Percentiles rank a stretch among this genome's conserved stretches.
These are phyloP conservation scores for Lagopus leucura DNA, from an alignment of 2,113 vertebrate species.

Conservation along the genomic window DNA sequence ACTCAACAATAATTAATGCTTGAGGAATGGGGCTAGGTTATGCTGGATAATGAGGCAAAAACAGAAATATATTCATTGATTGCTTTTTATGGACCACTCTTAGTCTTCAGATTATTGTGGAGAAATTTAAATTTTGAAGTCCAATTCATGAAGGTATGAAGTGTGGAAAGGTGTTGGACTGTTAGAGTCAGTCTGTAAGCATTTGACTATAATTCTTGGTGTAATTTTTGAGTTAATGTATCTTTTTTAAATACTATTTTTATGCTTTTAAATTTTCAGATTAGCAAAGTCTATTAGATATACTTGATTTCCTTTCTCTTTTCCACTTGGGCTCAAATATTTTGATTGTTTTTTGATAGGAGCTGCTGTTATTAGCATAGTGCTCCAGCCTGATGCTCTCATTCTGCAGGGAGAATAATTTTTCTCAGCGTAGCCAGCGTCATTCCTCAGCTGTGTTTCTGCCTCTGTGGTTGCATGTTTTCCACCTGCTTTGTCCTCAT, in stretches of 20 bases:
- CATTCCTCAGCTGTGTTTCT: background rate
- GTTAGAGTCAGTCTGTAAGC: constrained; percentile 9
- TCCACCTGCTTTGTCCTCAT: background rate
- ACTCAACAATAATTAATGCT: background rate
- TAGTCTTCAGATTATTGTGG: background rate
- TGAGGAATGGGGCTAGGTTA: background rate
- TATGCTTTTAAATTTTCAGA: background rate
- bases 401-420: background rate
- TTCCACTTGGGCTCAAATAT: background rate
- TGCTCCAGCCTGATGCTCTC: background rate
- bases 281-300: background rate
- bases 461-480: background rate
- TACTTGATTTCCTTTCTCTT: background rate
- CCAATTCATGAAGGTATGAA: background rate
- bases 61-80: background rate
- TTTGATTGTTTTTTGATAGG: background rate
- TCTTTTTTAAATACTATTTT: background rate
- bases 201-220: background rate
- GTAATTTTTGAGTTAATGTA: background rate
- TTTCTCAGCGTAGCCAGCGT: background rate
- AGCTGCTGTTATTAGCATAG: background rate
- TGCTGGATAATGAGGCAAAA: background rate
- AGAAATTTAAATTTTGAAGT: background rate
- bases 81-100: background rate
- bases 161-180: background rate